Conservation (phyloP, 1,140 invertebrate genomes). For the Cherax destructor region DNA sequence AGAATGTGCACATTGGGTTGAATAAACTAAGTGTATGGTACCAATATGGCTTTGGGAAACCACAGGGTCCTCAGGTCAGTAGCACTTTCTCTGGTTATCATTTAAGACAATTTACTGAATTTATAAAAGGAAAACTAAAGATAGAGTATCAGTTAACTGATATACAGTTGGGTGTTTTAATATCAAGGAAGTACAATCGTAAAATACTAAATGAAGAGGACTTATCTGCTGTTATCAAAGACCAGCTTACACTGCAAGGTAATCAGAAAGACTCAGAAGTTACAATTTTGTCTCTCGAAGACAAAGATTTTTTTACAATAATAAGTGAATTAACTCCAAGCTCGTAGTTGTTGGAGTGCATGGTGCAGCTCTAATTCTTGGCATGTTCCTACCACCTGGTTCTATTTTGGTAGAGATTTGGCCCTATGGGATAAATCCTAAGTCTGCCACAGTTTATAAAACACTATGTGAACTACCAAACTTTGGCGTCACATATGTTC, state of each 20-base stretch:
- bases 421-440: constrained; percentile 35
- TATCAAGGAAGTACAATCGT: constrained; percentile 8
- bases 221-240: not conserved
- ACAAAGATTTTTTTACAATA: not conserved
- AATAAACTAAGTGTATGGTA: constrained; percentile 30
- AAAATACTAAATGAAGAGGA: constrained; percentile 22
- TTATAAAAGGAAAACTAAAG: not conserved
- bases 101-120: constrained; percentile 9
- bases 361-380: constrained; percentile 29
- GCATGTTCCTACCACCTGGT: constrained; percentile 45
- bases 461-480: constrained; percentile 18
- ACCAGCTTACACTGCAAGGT: not conserved
- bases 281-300: not conserved
- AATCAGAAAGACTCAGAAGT: not conserved
- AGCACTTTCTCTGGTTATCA: constrained; percentile 1
- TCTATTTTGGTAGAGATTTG: constrained; percentile 31
- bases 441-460: constrained; percentile 26
- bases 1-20: constrained; percentile 4
- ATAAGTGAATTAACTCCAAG: constrained; percentile 3
- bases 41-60: constrained; percentile 34
- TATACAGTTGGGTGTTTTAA: not conserved
- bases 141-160: not conserved
- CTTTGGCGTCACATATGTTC: constrained; percentile 26
- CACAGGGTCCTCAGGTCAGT: constrained; percentile 3
- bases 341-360: constrained; percentile 19